Evolutionary conservation across 2,113 vertebrate genomes (phyloP), one percentile per base, ranked within the genome.

Genomic region (Perccottus glenii): DNA sequence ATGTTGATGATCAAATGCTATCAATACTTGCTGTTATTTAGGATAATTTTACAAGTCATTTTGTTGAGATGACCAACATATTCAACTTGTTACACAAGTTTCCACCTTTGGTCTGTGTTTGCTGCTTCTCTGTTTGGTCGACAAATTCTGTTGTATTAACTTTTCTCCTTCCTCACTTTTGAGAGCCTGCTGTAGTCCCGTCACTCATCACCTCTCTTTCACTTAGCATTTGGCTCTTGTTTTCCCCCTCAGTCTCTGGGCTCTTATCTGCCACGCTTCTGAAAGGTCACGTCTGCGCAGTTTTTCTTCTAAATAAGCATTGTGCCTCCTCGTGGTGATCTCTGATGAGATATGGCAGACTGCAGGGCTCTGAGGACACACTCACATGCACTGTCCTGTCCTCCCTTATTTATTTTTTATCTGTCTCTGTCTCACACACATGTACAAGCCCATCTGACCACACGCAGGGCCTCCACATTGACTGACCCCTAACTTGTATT

Each of bases 221-320:
- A 7, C 73, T 79, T 70, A 64, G 62, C 74, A 78, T 78, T 80
- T 11, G 10, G 9, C 12, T 47, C 83, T 64, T 73, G 36, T 47
- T 77, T 67, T 64, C 65, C 78, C 38, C 66, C 51, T 69, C 65
- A 74, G 58, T 85, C 70, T 81, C 65, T 68, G 73, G 67, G 44
- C n/a, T 84, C 73, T 90, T 88, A 88, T 88, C 88, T 84, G 83
- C 70, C 53, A 0, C 38, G 78, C 62, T 75, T 78, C 89, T 86
- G 81, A 91, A 93, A 93, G 91, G 91, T 93, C 92, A 93, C 86
- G 87, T 86, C 88, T 67, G 76, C 80, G 90, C 88, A 90, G 92
- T 92, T 93, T 93, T 89, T 92, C 88, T 80, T 91, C 90, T 87
- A 90, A 92, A 91, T 89, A 92, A 89, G 86, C 77, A 27, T 16